Conservation (phyloP, 2,113 vertebrate species). For the Desmodus rotundus region DNA sequence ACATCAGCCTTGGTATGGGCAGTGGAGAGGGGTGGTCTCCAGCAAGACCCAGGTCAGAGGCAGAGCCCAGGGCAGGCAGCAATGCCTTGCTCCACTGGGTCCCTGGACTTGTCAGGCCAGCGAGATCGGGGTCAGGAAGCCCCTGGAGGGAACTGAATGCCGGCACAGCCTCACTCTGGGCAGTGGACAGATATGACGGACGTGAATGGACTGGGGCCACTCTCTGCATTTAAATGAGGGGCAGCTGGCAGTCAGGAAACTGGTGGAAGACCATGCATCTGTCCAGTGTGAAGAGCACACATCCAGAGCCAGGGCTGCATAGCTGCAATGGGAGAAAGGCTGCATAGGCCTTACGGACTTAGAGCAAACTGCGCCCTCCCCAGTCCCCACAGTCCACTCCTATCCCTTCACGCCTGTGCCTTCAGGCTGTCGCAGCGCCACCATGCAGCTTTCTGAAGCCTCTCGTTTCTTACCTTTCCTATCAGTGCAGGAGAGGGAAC, state of each 20-base stretch:
- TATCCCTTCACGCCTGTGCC: accelerated
- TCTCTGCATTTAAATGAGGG: too few relatives aligned
- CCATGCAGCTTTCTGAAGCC: accelerated
- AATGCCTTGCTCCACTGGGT: not conserved
- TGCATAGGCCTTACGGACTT: accelerated
- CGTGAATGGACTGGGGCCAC: not conserved
- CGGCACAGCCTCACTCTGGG: not conserved
- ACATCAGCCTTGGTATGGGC: not conserved
- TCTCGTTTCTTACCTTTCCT: not conserved
- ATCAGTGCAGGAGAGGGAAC: not conserved
- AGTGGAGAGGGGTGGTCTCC: not conserved
- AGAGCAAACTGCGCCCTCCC: accelerated
- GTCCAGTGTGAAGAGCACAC: not conserved
- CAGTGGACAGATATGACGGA: accelerated
- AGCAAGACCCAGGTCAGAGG: not conserved
- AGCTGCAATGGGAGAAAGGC: not conserved
- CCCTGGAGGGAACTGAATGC: accelerated
- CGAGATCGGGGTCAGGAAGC: not conserved
- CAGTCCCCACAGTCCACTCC: not conserved
- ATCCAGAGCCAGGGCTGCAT: not conserved
- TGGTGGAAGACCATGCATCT: accelerated
- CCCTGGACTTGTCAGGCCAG: not conserved
- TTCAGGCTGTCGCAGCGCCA: not conserved
- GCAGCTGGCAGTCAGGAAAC: not conserved
- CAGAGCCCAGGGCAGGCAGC: not conserved